Evolutionary conservation across 2,797 vertebrate species (phyloP).

Genomic region (Scomberomorus guttatus): DNA sequence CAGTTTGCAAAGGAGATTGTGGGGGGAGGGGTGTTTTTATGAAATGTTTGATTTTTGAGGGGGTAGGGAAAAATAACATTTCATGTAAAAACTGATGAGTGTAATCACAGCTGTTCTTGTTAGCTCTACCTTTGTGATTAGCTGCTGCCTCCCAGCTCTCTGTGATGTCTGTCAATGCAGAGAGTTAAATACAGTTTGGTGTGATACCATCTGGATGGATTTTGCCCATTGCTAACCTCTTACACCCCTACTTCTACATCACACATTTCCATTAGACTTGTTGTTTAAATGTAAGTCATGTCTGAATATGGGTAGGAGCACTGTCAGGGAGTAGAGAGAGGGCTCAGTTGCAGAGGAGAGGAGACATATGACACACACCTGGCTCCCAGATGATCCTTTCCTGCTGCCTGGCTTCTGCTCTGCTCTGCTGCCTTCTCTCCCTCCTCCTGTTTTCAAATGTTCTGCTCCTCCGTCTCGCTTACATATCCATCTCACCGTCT

Average conservation of each 20-base stretch:
- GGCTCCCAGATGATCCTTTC: conserved; percentile 64
- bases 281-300: conserved; percentile 33
- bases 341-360: conserved; percentile 52
- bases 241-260: conserved; percentile 14
- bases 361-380: conserved; percentile 58
- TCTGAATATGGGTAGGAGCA: conserved; percentile 38
- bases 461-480: conserved; percentile 32
- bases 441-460: conserved; percentile 40
- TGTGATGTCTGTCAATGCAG: conserved; percentile 17
- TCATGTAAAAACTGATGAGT: neutral
- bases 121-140: conserved; percentile 30
- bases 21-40: neutral
- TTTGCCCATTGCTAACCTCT: conserved; percentile 27
- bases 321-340: conserved; percentile 42
- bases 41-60: conserved; percentile 4
- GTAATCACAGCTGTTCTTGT: conserved; percentile 24
- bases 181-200: conserved; percentile 25
- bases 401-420: conserved; percentile 71
- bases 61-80: neutral
- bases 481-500: conserved; percentile 24
- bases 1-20: neutral
- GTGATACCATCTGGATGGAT: conserved; percentile 23
- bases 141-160: conserved; percentile 31
- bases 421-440: conserved; percentile 59
- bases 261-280: conserved; percentile 27